Conservation (phyloP, 2,797 vertebrate species). For the Semotilus atromaculatus region DNA sequence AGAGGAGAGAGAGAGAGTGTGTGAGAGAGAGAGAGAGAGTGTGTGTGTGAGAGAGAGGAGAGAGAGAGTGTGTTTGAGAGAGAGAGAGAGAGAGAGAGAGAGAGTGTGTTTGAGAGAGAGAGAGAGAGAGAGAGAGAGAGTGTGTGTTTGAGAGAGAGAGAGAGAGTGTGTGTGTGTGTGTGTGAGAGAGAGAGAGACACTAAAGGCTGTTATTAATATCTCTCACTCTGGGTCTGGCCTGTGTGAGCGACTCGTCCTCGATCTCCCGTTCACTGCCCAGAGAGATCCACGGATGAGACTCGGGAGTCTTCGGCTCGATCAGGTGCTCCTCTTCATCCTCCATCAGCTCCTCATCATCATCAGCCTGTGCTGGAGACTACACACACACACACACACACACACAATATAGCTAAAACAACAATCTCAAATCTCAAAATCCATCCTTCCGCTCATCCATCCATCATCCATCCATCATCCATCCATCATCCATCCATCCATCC, state of each 20-base stretch:
- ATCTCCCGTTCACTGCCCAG: conserved; percentile 91
- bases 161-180: too few relatives aligned
- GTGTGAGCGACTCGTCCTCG: conserved; percentile 82
- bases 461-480: too few relatives aligned
- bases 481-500: too few relatives aligned
- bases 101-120: too few relatives aligned
- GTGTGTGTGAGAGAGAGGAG: too few relatives aligned
- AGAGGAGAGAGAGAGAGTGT: too few relatives aligned
- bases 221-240: conserved; percentile 77
- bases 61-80: too few relatives aligned
- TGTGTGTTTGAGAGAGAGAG: too few relatives aligned
- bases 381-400: conserved; percentile 35
- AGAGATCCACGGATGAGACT: conserved; percentile 83
- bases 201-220: neutral
- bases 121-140: too few relatives aligned
- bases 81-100: too few relatives aligned
- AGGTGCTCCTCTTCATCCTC: conserved; percentile 62
- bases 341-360: conserved; percentile 65
- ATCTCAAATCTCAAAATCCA: neutral
- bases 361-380: conserved; percentile 39
- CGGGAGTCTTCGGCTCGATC: conserved; percentile 63
- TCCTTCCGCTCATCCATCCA: too few relatives aligned
- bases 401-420: neutral
- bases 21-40: too few relatives aligned
- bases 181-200: neutral